Evolutionary conservation across 2,888 invertebrate genomes (phyloP), one percentile per base, ranked within the genome.

Genomic region (Epirrhoe alternata): DNA sequence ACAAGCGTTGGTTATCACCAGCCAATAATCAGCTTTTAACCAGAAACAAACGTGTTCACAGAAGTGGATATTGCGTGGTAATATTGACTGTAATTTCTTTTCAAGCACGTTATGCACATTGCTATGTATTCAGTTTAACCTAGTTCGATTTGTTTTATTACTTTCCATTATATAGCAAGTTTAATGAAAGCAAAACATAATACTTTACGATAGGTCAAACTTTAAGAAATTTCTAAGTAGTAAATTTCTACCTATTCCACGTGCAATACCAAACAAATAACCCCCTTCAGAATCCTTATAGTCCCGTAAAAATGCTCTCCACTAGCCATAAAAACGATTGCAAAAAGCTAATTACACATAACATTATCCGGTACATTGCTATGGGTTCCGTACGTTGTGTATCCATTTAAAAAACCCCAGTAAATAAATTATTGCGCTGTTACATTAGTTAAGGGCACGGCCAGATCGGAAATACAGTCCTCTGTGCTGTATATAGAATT

Each of bases 71-170:
- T 50, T 35, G 14, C 35, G 12, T 58, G 47, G 31, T 17, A 58
- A 33, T 6, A 16, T 61, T 53, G 60, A 47, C 42, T 50, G 6
- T 38, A 50, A 62, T 62, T 55, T 50, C 16, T 24, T 49, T 61
- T 1, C 8, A 16, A 42, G 30, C 45, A 31, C 31, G n/a, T 61
- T 59, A 79, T 75, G 76, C 74, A 74, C 72, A 82, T 84, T 84
- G 75, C 77, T 74, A 68, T 73, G 80, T 76, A 83, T 84, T 83
- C 82, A 81, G 70, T 74, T 72, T 74, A 80, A 77, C 81, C 79
- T 68, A 78, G 76, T 82, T 73, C 76, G 74, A 79, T 79, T 79
- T 69, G 69, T 74, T 76, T 7, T 76, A 77, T 75, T 64, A 16
- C 49, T 71, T 70, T 74, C 68, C 71, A 73, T n/a, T n/a, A n/a